phyloP scores from a whole-genome alignment of 2,797 vertebrate species.

The Craterocephalus amniculus region DNA sequence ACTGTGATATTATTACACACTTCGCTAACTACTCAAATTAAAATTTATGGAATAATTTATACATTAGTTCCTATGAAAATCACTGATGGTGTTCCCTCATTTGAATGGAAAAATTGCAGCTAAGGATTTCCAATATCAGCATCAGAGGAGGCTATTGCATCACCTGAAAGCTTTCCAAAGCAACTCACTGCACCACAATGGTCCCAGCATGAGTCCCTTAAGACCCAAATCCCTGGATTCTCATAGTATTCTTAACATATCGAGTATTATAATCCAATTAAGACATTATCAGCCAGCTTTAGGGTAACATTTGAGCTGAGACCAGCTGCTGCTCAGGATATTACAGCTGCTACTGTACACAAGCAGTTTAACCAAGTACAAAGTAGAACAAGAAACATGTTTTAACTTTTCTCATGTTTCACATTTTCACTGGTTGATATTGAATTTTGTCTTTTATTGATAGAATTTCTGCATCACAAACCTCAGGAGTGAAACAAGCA shows the following conservation, averaged over 20 bases:
- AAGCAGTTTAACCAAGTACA: neutral
- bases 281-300: constrained; percentile 20
- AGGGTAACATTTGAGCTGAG: constrained; percentile 12
- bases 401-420: neutral
- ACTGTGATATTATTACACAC: too few relatives aligned
- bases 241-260: constrained; percentile 15
- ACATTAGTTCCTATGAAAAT: neutral
- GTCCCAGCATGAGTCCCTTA: constrained; percentile 41
- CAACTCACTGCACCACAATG: constrained; percentile 18
- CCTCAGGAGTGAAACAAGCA: neutral
- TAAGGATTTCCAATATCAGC: neutral
- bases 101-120: constrained; percentile 9
- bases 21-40: too few relatives aligned
- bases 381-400: neutral
- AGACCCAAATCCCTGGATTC: constrained; percentile 1
- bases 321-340: neutral
- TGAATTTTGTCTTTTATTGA: neutral
- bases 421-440: neutral
- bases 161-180: constrained; percentile 17
- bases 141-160: neutral
- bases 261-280: constrained; percentile 41
- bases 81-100: neutral
- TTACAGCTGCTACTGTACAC: neutral
- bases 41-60: neutral
- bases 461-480: neutral